phyloP scores from a whole-genome alignment of 2,888 invertebrate species.

The Meganola albula region DNA sequence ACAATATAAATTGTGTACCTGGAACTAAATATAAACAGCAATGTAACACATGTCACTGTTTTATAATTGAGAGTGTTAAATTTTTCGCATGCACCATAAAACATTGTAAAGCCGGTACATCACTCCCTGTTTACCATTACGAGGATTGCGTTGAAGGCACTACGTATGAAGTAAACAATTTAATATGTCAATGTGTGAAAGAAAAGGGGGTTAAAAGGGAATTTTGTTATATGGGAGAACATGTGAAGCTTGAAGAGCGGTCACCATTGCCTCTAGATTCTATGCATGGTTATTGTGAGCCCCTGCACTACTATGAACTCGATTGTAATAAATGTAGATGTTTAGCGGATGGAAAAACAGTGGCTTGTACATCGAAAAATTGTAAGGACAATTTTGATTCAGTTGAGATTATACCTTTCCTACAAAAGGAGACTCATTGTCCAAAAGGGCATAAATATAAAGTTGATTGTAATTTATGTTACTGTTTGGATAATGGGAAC shows the following conservation, averaged over 20 bases:
- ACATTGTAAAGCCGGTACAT: slow-evolving; percentile 30
- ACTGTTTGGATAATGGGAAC: slow-evolving; percentile 54
- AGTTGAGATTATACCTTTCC: slow-evolving; percentile 47
- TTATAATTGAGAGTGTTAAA: slow-evolving; percentile 33
- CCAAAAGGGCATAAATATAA: slow-evolving; percentile 46
- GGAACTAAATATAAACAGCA: slow-evolving; percentile 42
- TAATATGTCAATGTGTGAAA: slow-evolving; percentile 43
- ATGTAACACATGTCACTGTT: slow-evolving; percentile 58
- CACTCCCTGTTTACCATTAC: slow-evolving; percentile 4
- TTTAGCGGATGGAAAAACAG: slow-evolving; percentile 42
- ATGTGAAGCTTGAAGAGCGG: slow-evolving; percentile 18
- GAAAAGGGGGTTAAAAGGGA: slow-evolving; percentile 31
- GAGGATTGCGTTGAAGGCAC: slow-evolving; percentile 41
- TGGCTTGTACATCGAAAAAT: slow-evolving; percentile 39
- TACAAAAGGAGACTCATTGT: slow-evolving; percentile 35
- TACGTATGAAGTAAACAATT: slow-evolving; percentile 42
- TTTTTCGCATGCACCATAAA: slow-evolving; percentile 59
- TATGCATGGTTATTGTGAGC: slow-evolving; percentile 54
- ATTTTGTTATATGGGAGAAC: slow-evolving; percentile 33
- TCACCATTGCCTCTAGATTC: slow-evolving; percentile 18
- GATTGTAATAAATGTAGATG: slow-evolving; percentile 56
- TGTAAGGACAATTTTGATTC: slow-evolving; percentile 22
- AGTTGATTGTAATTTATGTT: slow-evolving; percentile 56
- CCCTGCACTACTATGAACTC: slow-evolving; percentile 41
- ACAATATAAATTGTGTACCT: slow-evolving; percentile 39